Evolutionary conservation across 2,797 vertebrate genomes (phyloP), one percentile per base, ranked within the genome.

Genomic region (Arremon brunneinucha): DNA sequence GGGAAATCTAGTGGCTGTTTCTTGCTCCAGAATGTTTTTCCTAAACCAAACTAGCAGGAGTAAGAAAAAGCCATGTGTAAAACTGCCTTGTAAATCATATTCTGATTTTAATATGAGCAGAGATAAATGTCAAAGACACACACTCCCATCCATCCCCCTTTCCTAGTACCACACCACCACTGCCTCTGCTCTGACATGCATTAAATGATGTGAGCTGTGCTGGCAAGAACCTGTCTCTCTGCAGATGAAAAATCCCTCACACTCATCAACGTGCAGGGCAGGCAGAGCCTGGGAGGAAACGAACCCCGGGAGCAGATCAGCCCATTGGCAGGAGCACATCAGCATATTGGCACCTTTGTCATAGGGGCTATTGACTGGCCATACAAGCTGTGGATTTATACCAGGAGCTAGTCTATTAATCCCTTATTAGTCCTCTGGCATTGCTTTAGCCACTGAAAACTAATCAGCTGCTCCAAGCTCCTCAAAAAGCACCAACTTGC

Each of bases 191-290:
- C 88, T 95, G 93, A 96, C 90, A 18, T 8, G 78, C 89, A 60
- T 68, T 95, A 95, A 96, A 88, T 87, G 95, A 94, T 95, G 90
- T 79, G 91, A 93, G 86, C 85, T 82, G 18, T 71, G 88, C 94
- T 96, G 96, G 94, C 95, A 95, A 89, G 91, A 83, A 77, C 94
- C 94, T 96, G 94, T 96, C 94, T 96, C 91, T 96, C 96, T 91
- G 94, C 53, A 90, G 91, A 94, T 96, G 89, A 96, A 94, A 96
- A 96, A 94, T 95, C 91, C 93, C 77, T 89, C 70, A 3, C 41
- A 71, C 94, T 97, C 96, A 96, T 95, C 93, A 94, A 82, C 0
- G 41, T 93, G 83, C 65, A 46, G 11, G 35, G 77, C 82, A 94
- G 87, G 64, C 85, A 87, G 39, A 91, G 12, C 82, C 94, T 91